These are phyloP conservation scores for Adrianichthys oophorus DNA, from an alignment of 2,797 vertebrate genomes.

Conservation along the genomic window DNA sequence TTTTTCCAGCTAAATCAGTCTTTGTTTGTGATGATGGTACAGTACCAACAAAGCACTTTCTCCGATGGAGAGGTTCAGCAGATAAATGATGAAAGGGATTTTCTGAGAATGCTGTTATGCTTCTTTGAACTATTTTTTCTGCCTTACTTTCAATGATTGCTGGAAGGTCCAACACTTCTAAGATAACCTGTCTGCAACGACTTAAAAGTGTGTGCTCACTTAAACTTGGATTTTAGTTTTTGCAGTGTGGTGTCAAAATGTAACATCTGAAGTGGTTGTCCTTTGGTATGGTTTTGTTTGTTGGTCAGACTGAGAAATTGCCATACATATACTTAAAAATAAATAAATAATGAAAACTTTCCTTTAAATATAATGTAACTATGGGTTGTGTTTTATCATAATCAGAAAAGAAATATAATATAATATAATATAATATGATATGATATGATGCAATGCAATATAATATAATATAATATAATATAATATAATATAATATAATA, in stretches of 20 bases:
- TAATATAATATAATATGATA: too few relatives aligned
- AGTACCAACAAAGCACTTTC: constrained; percentile 58
- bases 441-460: too few relatives aligned
- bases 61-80: constrained; percentile 75
- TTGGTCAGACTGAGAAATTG: too few relatives aligned
- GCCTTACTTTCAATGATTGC: constrained; percentile 74
- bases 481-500: too few relatives aligned
- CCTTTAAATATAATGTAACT: rapidly evolving
- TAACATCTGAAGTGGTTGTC: constrained; percentile 24
- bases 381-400: too few relatives aligned
- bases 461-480: too few relatives aligned
- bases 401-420: too few relatives aligned
- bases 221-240: constrained; percentile 30
- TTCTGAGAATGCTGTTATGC: constrained; percentile 66
- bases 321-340: too few relatives aligned
- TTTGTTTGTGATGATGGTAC: constrained; percentile 69
- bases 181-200: constrained; percentile 43
- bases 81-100: constrained; percentile 79
- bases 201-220: constrained; percentile 44
- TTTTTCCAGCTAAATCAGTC: constrained; percentile 48
- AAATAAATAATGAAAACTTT: too few relatives aligned
- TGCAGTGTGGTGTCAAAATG: constrained; percentile 27
- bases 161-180: constrained; percentile 57
- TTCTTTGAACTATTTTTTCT: constrained; percentile 78
- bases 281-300: constrained; percentile 3